Base-by-base conservation (phyloP, 2,797 vertebrate genomes). In the Paedocypris micromegethes region DNA sequence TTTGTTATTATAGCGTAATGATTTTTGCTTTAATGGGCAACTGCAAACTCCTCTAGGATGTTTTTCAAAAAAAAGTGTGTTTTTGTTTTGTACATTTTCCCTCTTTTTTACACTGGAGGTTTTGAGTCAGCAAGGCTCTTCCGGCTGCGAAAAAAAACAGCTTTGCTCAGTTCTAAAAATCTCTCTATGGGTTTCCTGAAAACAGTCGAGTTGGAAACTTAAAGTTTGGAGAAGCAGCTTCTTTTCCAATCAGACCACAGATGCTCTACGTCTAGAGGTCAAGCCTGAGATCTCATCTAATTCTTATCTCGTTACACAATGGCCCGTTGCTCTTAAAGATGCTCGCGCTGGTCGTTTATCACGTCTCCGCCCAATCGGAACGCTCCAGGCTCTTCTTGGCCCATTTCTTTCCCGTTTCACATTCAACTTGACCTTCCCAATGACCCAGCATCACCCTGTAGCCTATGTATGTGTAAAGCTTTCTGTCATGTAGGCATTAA, bases 301-400 rank as follows among this genome's bases (percentile, higher is more conserved):
- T 60, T n/a, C 50, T 69, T 58, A 43, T 43, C 37, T 59, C 51
- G 72, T 72, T 61, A 77, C 61, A 56, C 74, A 52, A 72, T 64
- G 72, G 72, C 76, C 75, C 4, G 48, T 74, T 81, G 45, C 65
- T 73, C 78, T 49, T 55, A 55, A 6, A 72, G 68, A 71, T 68
- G 66, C 73, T 43, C 68, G 58, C 69, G 80, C 77, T 66, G 69
- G 70, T 70, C 72, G 52, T 86, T 68, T 70, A 77, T 85, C 76
- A 65, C 53, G 64, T 58, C 47, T 46, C 58, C 61, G 23, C 23
- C 23, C 23, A 23, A 23, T 23, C 23, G 23, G 23, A 23, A 45
- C 48, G 43, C 55, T 57, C 46, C 40, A 49, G 6, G 59, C 49
- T 54, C 23, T 55, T 53, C 51, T 37, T 59, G 46, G 49, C n/a